Evolutionary conservation across 92 coral and sea anemone species (phyloP), one percentile per base, ranked within the genome.

Genomic region (Palythoa caribaeorum): DNA sequence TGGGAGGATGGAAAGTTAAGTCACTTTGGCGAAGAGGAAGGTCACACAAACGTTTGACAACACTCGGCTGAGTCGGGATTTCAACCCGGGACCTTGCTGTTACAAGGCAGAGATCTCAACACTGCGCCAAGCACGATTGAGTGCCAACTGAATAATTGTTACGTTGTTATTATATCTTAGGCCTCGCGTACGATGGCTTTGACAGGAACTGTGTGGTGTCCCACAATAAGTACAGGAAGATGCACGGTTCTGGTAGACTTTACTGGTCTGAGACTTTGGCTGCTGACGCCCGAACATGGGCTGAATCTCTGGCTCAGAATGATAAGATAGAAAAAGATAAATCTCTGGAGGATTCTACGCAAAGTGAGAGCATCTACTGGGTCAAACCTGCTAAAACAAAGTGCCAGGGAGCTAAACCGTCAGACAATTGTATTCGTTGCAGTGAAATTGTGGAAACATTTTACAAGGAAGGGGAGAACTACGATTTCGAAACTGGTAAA

Each of bases 211-310:
- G 98, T 71, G 92, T 96, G 5, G 78, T 62, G 11, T 92, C 92
- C 50, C 98, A 96, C 88, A 96, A 96, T 89, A 84, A 77, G 73
- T 90, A 91, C 66, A 86, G 98, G 44, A 91, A 60, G 53, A 87
- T 78, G 65, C 98, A 94, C 74, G 95, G 98, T 9, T 92, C 96
- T 48, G 94, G 88, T 53, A 91, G 92, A 51, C 87, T 96, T 9
- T 85, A 50, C 59, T 96, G 98, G 98, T 96, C 98, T 0, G 91
- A 89, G 38, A 78, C 92, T 1, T 85, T 96, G 11, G 98, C 98
- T 19, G 91, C 88, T 19, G 94, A 86, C 13, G 98, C 98, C 12
- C 92, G 91, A 84, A 92, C 89, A 59, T 96, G 98, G 98, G 98
- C 98, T 0, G 98, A 94, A 79, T 69, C 93, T 53, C 91, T 96